Conservation (phyloP, 2,888 invertebrate genomes). For the Pammene aurita region DNA sequence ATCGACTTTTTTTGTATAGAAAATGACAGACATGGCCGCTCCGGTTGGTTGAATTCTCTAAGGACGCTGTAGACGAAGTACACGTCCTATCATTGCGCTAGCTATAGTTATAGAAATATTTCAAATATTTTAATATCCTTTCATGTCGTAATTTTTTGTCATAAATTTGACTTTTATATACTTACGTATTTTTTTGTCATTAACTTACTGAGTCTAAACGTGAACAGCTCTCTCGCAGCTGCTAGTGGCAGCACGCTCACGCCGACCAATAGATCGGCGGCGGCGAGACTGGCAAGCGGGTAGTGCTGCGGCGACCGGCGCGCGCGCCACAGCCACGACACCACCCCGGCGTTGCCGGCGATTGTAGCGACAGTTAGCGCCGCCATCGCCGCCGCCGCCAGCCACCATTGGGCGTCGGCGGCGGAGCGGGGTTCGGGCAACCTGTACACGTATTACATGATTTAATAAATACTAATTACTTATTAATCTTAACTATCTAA, state of each 20-base stretch:
- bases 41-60: too few relatives aligned
- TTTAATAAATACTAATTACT: too few relatives aligned
- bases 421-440: conserved; percentile 44
- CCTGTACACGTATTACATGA: neutral
- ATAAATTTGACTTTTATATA: too few relatives aligned
- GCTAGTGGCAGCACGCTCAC: conserved; percentile 82
- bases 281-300: conserved; percentile 86
- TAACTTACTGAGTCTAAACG: conserved; percentile 71
- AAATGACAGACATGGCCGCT: too few relatives aligned
- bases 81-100: too few relatives aligned
- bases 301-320: conserved; percentile 84
- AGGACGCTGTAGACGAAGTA: too few relatives aligned
- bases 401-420: conserved; percentile 57
- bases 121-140: too few relatives aligned
- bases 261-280: conserved; percentile 85
- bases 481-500: too few relatives aligned
- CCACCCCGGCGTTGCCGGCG: conserved; percentile 64
- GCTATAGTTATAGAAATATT: too few relatives aligned
- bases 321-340: conserved; percentile 61
- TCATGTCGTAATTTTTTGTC: too few relatives aligned
- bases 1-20: too few relatives aligned
- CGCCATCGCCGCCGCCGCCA: conserved; percentile 56
- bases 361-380: conserved; percentile 57
- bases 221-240: conserved; percentile 81
- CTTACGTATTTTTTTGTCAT: too few relatives aligned